A percentile compares a stretch with the other conserved stretches of the same genome.
These are phyloP conservation scores for Watsonalla cultraria DNA, from an alignment of 2,888 invertebrate species.

Conservation along the genomic window DNA sequence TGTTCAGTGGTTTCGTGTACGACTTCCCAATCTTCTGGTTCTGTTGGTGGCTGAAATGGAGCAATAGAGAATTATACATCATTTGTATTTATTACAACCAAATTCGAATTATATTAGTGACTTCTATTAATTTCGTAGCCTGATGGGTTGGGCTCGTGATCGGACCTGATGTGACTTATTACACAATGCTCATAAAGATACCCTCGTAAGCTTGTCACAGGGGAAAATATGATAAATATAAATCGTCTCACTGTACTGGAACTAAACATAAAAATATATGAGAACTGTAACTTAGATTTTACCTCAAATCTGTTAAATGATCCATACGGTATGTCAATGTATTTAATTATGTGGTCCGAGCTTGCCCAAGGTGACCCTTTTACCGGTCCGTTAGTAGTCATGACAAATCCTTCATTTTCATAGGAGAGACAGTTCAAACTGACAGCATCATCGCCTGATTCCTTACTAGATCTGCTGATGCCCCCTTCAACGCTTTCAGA, in stretches of 20 bases:
- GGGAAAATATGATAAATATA: no score
- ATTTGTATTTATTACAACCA: neutral
- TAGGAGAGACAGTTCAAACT: neutral
- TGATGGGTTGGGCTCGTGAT: no score
- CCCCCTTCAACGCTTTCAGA: neutral
- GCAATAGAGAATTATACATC: neutral
- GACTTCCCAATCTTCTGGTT: slow-evolving; percentile 24
- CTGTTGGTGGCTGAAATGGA: slow-evolving; percentile 40
- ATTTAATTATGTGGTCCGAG: slow-evolving; percentile 32
- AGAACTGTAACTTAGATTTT: slow-evolving; percentile 10
- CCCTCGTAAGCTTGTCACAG: no score
- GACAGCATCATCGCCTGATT: neutral
- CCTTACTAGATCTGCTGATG: neutral
- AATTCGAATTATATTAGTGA: neutral
- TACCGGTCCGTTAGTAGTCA: slow-evolving; percentile 42
- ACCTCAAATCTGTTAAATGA: slow-evolving; percentile 41
- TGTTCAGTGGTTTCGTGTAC: slow-evolving; percentile 33
- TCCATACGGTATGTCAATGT: slow-evolving; percentile 58
- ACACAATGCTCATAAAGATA: no score
- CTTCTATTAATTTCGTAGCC: neutral
- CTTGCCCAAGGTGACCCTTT: slow-evolving; percentile 30
- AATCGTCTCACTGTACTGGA: no score
- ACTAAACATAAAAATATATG: no score
- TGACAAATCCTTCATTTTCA: neutral
- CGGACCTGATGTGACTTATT: no score